Percentiles rank a stretch among this genome's conserved stretches.
phyloP scores from a whole-genome alignment of 2,113 vertebrate genomes.

The Hucho hucho region DNA sequence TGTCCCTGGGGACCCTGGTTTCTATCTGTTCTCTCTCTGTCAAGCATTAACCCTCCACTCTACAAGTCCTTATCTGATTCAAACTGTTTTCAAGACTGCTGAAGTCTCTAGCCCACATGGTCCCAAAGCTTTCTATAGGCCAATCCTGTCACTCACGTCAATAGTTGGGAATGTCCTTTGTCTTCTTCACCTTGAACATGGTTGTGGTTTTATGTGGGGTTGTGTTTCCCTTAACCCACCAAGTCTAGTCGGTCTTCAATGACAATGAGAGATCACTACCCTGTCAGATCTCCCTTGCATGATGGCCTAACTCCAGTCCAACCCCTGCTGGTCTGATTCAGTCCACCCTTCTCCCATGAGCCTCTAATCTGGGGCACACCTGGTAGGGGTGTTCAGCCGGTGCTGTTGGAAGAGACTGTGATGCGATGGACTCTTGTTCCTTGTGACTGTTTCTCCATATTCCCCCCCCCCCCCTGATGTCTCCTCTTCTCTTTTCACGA shows the following conservation, averaged over 20 bases:
- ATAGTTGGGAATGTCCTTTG: background rate
- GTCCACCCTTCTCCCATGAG: background rate
- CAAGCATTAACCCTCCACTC: constrained; percentile 26
- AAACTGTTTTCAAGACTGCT: background rate
- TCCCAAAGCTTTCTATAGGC: background rate
- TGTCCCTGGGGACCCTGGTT: constrained; percentile 15
- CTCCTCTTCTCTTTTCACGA: constrained; percentile 22
- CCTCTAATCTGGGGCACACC: background rate
- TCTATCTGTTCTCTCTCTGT: constrained; percentile 17
- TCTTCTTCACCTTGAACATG: constrained; percentile 3
- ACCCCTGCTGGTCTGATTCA: constrained; percentile 1
- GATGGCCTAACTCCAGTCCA: background rate
- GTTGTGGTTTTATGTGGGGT: no score
- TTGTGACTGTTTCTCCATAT: constrained; percentile 27
- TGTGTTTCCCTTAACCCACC: background rate
- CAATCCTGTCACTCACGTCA: no score
- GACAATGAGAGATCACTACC: background rate
- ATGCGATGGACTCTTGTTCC: constrained; percentile 5
- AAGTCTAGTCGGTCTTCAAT: no score
- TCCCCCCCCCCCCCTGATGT: constrained; percentile 35
- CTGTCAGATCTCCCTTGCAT: constrained; percentile 8
- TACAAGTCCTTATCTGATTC: constrained; percentile 10
- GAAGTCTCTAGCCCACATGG: background rate
- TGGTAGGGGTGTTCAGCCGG: background rate
- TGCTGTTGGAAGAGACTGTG: background rate